phyloP scores from a whole-genome alignment of 2,888 invertebrate species.

The Cephus pygmeus region DNA sequence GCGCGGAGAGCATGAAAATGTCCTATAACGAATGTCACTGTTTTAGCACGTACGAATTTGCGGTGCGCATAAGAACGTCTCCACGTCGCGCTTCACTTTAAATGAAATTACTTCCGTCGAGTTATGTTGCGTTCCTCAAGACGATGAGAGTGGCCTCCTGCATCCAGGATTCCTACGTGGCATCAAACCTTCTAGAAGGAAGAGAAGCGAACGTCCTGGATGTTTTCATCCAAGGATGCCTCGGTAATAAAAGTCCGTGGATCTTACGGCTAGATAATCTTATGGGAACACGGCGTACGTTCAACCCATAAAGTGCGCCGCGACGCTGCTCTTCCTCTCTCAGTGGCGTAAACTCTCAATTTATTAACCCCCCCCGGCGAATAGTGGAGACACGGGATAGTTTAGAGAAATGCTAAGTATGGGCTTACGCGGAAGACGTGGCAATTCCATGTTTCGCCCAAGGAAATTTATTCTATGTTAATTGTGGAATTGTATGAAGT shows the following conservation, averaged over 20 bases:
- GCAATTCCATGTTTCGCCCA: too few relatives aligned
- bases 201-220: not conserved
- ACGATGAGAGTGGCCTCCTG: not conserved
- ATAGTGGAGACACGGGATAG: not conserved
- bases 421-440: too few relatives aligned
- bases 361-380: not conserved
- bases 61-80: not conserved
- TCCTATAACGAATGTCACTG: too few relatives aligned
- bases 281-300: too few relatives aligned
- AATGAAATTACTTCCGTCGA: constrained; percentile 1
- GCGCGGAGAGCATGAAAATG: too few relatives aligned
- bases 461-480: too few relatives aligned
- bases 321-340: not conserved
- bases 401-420: too few relatives aligned
- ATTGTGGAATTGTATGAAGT: too few relatives aligned
- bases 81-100: not conserved
- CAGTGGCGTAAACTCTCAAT: constrained; percentile 2
- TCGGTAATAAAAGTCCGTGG: not conserved
- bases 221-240: not conserved
- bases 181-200: not conserved
- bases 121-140: not conserved
- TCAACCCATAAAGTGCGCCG: not conserved
- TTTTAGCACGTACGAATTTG: too few relatives aligned
- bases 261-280: not conserved
- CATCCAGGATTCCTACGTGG: constrained; percentile 1